Conservation (phyloP, 2,113 vertebrate species). For the Ailuropoda melanoleuca region DNA sequence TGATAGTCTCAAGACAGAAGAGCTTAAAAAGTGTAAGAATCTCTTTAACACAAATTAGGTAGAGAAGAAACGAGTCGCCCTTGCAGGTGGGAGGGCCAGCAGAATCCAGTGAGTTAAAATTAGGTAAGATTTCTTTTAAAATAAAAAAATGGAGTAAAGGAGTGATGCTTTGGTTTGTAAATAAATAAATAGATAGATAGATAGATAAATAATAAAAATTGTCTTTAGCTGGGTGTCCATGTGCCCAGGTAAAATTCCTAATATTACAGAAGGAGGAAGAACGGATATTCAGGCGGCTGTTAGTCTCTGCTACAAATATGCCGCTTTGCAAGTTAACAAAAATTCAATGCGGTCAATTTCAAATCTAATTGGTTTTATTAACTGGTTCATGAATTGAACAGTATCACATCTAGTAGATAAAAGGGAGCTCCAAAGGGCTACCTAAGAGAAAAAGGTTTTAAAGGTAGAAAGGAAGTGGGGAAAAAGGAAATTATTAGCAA, state of each 20-base stretch:
- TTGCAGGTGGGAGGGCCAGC: not conserved
- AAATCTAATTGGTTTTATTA: not conserved
- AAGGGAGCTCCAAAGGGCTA: not conserved
- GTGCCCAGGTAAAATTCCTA: not conserved
- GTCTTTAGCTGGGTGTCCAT: not conserved
- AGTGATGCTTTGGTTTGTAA: not conserved
- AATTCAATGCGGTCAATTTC: not conserved
- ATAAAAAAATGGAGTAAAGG: conserved; percentile 20
- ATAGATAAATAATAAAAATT: too few species aligned
- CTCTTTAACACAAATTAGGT: not conserved
- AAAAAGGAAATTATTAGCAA: not conserved
- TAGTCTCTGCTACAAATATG: not conserved
- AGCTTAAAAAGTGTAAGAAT: not conserved
- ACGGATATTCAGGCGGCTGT: not conserved
- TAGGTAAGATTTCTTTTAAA: not conserved
- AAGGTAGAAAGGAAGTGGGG: not conserved
- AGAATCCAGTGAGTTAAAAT: not conserved
- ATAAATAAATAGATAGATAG: not conserved
- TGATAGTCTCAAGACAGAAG: not conserved
- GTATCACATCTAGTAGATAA: not conserved
- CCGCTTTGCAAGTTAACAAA: not conserved
- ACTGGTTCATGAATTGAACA: not conserved
- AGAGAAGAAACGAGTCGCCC: not conserved
- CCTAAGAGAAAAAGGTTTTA: not conserved
- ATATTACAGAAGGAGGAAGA: not conserved